Evolutionary conservation across 1,140 invertebrate species (phyloP).

Genomic region (Ephestia elutella): DNA sequence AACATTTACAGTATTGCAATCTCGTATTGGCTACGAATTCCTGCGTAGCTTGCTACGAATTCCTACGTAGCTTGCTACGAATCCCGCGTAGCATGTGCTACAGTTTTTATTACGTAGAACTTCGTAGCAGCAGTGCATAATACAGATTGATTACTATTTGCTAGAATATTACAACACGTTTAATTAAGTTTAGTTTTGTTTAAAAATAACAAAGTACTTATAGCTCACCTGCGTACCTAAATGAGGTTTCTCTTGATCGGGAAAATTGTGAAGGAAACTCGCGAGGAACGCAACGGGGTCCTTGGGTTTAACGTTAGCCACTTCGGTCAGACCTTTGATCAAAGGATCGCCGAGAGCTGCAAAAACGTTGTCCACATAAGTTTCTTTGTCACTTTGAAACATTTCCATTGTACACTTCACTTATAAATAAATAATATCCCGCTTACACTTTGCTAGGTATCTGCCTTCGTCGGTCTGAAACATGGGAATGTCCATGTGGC

Average conservation of each 20-base stretch:
- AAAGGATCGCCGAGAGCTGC: conserved; percentile 89
- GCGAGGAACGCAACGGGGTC: conserved; percentile 89
- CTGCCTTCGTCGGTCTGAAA: conserved; percentile 87
- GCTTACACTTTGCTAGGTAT: conserved; percentile 86
- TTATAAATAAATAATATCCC: conserved; percentile 19
- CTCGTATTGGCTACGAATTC: background rate
- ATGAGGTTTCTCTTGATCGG: conserved; percentile 69
- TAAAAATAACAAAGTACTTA: background rate
- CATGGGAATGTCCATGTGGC: conserved; percentile 79
- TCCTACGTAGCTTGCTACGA: no score
- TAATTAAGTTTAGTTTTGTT: background rate
- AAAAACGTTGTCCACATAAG: conserved; percentile 63
- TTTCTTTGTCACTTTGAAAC: conserved; percentile 23
- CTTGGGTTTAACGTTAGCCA: conserved; percentile 85
- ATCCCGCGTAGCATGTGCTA: no score
- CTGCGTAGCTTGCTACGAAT: background rate
- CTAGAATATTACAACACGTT: no score
- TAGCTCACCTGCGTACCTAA: conserved; percentile 52
- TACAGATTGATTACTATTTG: no score
- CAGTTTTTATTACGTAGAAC: no score
- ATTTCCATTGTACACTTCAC: conserved; percentile 30
- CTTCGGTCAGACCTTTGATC: conserved; percentile 89
- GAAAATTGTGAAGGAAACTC: conserved; percentile 86
- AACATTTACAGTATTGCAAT: no score
- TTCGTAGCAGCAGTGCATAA: no score